Base-by-base conservation (phyloP, 2,797 vertebrate species). In the Rhinogobio ventralis region DNA sequence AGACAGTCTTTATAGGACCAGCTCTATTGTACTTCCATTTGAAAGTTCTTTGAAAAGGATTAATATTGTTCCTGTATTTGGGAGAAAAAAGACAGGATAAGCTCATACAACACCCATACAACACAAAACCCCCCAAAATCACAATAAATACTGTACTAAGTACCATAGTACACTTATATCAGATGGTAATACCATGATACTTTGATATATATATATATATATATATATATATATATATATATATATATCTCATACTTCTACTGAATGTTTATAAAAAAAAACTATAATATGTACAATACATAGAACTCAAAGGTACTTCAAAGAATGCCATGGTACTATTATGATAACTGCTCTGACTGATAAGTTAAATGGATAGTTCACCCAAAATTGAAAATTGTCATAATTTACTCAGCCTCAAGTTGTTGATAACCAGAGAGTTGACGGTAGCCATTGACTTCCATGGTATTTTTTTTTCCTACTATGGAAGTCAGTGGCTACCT, bases 31-130 rank as follows among this genome's bases (percentile, higher is more conserved):
- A 33, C 53, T 57, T 55, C 10, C 66, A 79, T 79, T 49, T 15
- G 71, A 72, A 53, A 17, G 28, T 19, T 64, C 77, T 85, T 87
- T 84, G 17, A 53, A 71, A 79, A 33, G 28, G 1, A 15, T 81
- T 42, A 9, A 10, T 42, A 42, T 42, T 67, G 74, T 78, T 64
- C 13, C 36, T 73, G 8, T 72, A 62, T 62, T 64, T 85, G 45
- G 28, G 45, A 87, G 69, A 82, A 84, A 19, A 86, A 86, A 83
- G 23, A 83, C 81, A 11, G 30, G 49, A 81, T 7, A 17, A 36
- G 13, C 20, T 19, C 6, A 42, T 9, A 42, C 39, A 13, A 42
- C 53, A 36, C 19, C 20, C 9, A 0, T 46, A 66, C 42, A 51
- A 33, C 19, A 66, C 45, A 49, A 49, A 33, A 66, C 13, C 1